Evolutionary conservation across 2,797 vertebrate genomes (phyloP), one percentile per base, ranked within the genome.

Genomic region (Mormyrus proboscirostris): DNA sequence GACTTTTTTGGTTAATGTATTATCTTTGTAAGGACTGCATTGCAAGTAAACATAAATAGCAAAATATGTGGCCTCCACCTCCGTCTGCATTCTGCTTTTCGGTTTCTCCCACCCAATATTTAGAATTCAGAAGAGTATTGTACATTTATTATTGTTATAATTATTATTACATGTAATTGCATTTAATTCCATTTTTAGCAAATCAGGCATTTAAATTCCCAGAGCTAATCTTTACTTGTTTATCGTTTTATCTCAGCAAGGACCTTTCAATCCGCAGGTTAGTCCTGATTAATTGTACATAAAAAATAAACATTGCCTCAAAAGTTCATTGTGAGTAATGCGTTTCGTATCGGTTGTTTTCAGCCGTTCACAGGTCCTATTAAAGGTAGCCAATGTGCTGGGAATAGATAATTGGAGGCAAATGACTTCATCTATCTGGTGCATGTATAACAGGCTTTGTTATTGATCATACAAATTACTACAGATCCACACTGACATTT

Each of bases 271-370:
- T 79, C 73, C 1, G 0, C 14, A 19, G 73, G 38, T 92, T 92
- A 90, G 88, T 89, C 82, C 88, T 89, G 92, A 92, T 92, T 92
- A 90, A 93, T 93, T 92, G 88, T 88, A 90, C 89, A 92, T 89
- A 41, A 89, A 59, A 89, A 55, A 62, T 91, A 85, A 92, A 89
- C 65, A 88, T 90, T 89, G 82, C 90, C 89, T 89, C 73, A 87
- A 57, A 91, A 87, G 83, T 90, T 90, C 65, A 89, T 89, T 49
- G 59, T 87, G 65, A 90, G 10, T 83, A 89, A 89, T 89, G 88
- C 65, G 83, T 73, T 79, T 83, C 44, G 25, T 29, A 2, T 69
- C 65, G 82, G 89, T 87, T 50, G 55, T 88, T 88, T 90, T 82
- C 87, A n/a, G 5, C 55, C 49, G 33, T 86, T 82, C 88, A 14